Conservation (phyloP, 2,113 vertebrate genomes). For the Scomber scombrus region DNA sequence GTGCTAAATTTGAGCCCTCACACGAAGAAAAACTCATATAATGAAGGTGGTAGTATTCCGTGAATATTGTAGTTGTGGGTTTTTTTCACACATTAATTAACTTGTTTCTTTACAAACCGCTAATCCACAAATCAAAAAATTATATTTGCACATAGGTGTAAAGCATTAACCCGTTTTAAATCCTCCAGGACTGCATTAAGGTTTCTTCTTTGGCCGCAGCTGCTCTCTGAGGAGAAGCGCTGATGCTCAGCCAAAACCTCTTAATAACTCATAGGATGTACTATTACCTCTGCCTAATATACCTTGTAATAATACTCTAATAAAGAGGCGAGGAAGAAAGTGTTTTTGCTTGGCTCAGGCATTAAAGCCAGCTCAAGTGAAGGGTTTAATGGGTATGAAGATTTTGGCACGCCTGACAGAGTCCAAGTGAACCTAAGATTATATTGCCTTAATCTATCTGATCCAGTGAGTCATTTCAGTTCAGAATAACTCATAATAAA, state of each 20-base stretch:
- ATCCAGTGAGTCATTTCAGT: constrained; percentile 48
- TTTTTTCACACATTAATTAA: too few relatives aligned
- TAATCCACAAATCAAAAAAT: constrained; percentile 28
- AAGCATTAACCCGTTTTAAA: constrained; percentile 22
- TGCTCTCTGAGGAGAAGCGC: constrained; percentile 41
- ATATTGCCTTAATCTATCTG: constrained; percentile 9
- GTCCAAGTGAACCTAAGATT: constrained; percentile 30
- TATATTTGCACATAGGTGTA: background rate
- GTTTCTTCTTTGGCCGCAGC: constrained; percentile 49
- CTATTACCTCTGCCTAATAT: constrained; percentile 7
- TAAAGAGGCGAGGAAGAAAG: constrained; percentile 6
- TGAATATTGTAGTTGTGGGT: background rate
- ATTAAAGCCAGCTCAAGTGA: constrained; percentile 8
- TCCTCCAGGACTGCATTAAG: constrained; percentile 31
- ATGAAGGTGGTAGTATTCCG: background rate
- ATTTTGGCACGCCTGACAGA: constrained; percentile 24
- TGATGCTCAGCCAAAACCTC: constrained; percentile 45
- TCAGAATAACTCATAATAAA: background rate
- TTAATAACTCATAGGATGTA: constrained; percentile 13
- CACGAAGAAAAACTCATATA: constrained; percentile 15
- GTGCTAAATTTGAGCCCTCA: constrained; percentile 51
- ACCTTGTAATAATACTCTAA: constrained; percentile 22
- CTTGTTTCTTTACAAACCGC: background rate
- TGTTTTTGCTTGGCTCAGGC: constrained; percentile 14
- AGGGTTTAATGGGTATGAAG: constrained; percentile 34